A percentile compares a stretch with the other conserved stretches of the same genome.
phyloP scores from a whole-genome alignment of 2,113 vertebrate species.

The Anarrhichthys ocellatus region DNA sequence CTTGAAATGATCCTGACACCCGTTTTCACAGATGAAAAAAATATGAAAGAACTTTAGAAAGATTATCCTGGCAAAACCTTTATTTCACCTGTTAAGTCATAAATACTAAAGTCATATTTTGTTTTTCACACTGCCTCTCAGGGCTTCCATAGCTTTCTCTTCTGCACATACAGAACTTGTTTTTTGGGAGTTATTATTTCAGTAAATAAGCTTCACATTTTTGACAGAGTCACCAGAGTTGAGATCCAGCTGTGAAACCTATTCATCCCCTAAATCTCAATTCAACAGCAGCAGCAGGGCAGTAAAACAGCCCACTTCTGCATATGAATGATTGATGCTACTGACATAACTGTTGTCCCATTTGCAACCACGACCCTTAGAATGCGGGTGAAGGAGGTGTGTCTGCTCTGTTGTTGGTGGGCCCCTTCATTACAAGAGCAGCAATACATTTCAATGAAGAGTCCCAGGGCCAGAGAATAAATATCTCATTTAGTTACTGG shows the following conservation, averaged over 20 bases:
- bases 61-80: not conserved
- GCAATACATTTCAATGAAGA: conserved; percentile 60
- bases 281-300: conserved; percentile 7
- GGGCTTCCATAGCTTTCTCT: not conserved
- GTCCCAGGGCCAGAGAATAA: conserved; percentile 42
- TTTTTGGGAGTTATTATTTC: not conserved
- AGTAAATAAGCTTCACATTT: not conserved
- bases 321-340: conserved; percentile 32
- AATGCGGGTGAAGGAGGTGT: conserved; percentile 20
- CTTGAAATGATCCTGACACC: not conserved
- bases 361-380: conserved; percentile 20
- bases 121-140: not conserved
- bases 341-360: conserved; percentile 1
- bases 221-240: conserved; percentile 2
- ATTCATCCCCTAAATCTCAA: conserved; percentile 8
- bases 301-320: conserved; percentile 1
- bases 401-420: conserved; percentile 42
- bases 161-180: not conserved
- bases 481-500: conserved; percentile 50
- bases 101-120: too few species aligned
- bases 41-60: not conserved
- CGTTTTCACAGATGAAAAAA: too few species aligned
- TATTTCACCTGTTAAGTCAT: not conserved
- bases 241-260: conserved; percentile 19
- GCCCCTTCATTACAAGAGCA: conserved; percentile 6